These are phyloP conservation scores for Cynaeus angustus DNA, from an alignment of 2,888 invertebrate species.

Conservation along the genomic window DNA sequence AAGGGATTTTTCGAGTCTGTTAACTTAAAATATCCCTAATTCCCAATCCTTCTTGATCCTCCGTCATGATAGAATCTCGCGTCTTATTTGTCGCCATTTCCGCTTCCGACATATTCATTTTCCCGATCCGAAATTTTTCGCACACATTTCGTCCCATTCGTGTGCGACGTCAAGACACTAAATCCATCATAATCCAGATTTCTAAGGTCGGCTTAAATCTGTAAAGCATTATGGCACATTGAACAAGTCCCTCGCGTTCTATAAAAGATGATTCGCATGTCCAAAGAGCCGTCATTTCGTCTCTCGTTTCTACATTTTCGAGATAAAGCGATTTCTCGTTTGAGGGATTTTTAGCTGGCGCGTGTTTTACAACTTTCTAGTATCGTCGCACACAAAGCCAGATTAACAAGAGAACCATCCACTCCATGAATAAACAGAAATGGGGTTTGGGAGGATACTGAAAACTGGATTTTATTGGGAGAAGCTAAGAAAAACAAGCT, in stretches of 20 bases:
- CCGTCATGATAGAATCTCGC: neutral
- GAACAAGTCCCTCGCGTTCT: constrained; percentile 53
- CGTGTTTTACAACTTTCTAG: constrained; percentile 46
- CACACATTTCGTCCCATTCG: constrained; percentile 33
- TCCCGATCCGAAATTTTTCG: constrained; percentile 34
- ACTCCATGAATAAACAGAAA: constrained; percentile 44
- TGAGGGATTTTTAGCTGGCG: constrained; percentile 35
- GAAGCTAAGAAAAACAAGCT: neutral
- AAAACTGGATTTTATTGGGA: constrained; percentile 19
- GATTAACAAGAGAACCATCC: constrained; percentile 46
- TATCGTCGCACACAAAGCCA: constrained; percentile 36
- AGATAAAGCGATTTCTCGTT: constrained; percentile 48
- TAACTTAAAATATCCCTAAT: no score
- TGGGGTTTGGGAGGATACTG: constrained; percentile 38
- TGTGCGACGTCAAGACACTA: constrained; percentile 41
- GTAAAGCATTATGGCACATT: constrained; percentile 56
- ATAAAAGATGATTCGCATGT: constrained; percentile 57
- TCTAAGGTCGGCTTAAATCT: constrained; percentile 53
- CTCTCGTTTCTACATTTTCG: constrained; percentile 37
- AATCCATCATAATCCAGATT: constrained; percentile 55
- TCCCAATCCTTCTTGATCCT: no score
- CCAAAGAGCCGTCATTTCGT: constrained; percentile 49
- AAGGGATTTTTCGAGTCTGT: no score
- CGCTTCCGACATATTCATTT: constrained; percentile 8
- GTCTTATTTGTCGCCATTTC: constrained; percentile 5